Evolutionary conservation across 2,797 vertebrate species (phyloP).

Genomic region (Semaprochilodus insignis): DNA sequence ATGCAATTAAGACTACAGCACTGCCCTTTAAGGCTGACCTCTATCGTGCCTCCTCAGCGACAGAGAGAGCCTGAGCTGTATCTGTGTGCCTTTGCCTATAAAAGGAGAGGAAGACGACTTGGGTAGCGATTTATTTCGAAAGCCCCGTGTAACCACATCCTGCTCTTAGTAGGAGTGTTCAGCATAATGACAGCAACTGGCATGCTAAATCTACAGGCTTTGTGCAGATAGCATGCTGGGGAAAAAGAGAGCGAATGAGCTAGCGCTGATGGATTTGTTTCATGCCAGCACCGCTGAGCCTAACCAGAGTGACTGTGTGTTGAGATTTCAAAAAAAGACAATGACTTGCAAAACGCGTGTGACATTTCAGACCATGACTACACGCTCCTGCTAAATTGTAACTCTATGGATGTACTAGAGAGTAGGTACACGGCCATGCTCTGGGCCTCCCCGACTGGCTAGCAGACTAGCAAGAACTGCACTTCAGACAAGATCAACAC

Average conservation of each 20-base stretch:
- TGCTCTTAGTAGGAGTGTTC: constrained; percentile 25
- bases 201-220: neutral
- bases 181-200: neutral
- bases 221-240: neutral
- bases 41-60: neutral
- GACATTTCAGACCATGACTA: too few relatives aligned
- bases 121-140: constrained; percentile 76
- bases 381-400: neutral
- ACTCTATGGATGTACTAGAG: neutral
- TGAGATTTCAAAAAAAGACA: neutral
- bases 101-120: constrained; percentile 71
- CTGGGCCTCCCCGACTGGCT: neutral
- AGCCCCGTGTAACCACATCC: constrained; percentile 53
- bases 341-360: neutral
- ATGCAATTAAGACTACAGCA: neutral
- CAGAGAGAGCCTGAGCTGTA: neutral
- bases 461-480: too few relatives aligned
- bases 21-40: neutral
- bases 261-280: neutral
- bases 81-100: constrained; percentile 72
- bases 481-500: too few relatives aligned
- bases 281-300: neutral
- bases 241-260: neutral
- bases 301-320: neutral
- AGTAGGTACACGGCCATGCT: neutral